phyloP scores from a whole-genome alignment of 2,888 invertebrate species.

The Cordilura impudica region DNA sequence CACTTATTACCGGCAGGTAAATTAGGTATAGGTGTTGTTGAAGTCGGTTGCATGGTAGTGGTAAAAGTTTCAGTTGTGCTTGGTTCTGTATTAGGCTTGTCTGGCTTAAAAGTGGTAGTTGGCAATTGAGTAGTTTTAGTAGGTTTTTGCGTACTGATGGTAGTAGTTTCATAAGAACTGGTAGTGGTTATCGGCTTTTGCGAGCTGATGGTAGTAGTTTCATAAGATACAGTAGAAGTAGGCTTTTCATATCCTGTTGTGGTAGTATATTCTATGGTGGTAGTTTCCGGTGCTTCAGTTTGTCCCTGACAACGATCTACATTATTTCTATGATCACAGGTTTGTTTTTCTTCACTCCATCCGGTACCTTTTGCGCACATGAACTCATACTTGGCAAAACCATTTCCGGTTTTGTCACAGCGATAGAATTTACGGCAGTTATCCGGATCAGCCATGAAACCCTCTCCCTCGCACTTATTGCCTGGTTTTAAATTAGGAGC shows the following conservation, averaged over 20 bases:
- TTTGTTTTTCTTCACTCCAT: conserved; percentile 83
- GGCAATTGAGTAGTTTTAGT: conserved; percentile 13
- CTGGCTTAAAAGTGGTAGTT: conserved; percentile 31
- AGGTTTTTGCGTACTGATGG: conserved; percentile 15
- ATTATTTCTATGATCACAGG: conserved; percentile 80
- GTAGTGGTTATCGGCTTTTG: conserved; percentile 39
- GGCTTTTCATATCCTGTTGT: conserved; percentile 50
- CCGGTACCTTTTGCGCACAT: conserved; percentile 83
- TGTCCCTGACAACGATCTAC: conserved; percentile 71
- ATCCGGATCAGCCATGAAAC: conserved; percentile 82
- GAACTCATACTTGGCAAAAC: conserved; percentile 78
- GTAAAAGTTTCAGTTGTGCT: conserved; percentile 44
- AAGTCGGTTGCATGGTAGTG: conserved; percentile 67
- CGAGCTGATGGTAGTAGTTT: conserved; percentile 56
- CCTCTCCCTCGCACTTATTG: conserved; percentile 78
- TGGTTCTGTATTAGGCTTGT: conserved; percentile 38
- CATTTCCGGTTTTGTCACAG: conserved; percentile 80
- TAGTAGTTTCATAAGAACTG: conserved; percentile 5
- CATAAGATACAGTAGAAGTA: conserved; percentile 37
- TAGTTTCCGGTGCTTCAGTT: conserved; percentile 60
- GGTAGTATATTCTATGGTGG: conserved; percentile 37
- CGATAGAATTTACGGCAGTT: conserved; percentile 82
- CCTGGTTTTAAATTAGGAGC: conserved; percentile 5
- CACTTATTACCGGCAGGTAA: conserved; percentile 78
- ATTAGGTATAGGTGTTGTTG: conserved; percentile 69